Evolutionary conservation across 2,797 vertebrate species (phyloP).

Genomic region (Vireo griseus): DNA sequence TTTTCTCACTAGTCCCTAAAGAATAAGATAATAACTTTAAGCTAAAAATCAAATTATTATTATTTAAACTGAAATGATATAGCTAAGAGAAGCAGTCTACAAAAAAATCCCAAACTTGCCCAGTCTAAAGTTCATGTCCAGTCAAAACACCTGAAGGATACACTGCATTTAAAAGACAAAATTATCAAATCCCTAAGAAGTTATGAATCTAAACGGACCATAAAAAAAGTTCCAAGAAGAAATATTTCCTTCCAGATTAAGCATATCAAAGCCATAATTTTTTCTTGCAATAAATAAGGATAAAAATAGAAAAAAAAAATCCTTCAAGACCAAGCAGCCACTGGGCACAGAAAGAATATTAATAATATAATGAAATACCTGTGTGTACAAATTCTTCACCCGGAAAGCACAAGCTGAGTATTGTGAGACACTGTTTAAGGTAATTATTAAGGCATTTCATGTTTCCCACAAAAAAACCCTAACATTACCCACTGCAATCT

Average conservation of each 20-base stretch:
- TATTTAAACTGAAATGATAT: neutral
- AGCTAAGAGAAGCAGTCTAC: neutral
- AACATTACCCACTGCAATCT: neutral
- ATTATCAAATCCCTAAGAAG: neutral
- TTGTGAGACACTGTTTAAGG: neutral
- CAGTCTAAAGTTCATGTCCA: neutral
- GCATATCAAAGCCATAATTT: neutral
- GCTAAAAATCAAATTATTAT: neutral
- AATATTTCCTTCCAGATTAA: neutral
- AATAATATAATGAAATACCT: neutral
- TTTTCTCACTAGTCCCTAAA: neutral
- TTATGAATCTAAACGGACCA: neutral
- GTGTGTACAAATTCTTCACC: neutral
- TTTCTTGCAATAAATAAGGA: neutral
- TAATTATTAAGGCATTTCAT: neutral
- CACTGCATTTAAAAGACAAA: neutral
- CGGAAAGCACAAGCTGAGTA: neutral
- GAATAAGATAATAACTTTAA: neutral
- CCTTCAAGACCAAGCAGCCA: neutral
- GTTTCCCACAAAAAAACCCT: neutral
- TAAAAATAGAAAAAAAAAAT: neutral
- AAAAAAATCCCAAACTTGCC: neutral
- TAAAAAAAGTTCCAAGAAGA: neutral
- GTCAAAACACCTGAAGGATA: neutral
- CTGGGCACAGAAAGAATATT: neutral